A percentile compares a stretch with the other conserved stretches of the same genome.
Evolutionary conservation across 2,888 invertebrate species (phyloP).

Genomic region (Euzophera pinguis): DNA sequence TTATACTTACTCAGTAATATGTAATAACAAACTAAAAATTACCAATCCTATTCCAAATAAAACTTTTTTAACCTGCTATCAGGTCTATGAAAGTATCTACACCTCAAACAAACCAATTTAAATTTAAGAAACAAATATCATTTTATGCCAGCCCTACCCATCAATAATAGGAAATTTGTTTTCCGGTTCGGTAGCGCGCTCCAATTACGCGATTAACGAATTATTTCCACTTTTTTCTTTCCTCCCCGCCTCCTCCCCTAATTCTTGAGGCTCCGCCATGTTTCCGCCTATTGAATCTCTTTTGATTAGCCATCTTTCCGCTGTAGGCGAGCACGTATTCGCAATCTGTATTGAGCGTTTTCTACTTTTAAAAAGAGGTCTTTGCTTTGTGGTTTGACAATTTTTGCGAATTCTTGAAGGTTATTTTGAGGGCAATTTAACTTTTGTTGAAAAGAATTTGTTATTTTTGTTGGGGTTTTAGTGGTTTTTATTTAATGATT

Average conservation of each 20-base stretch:
- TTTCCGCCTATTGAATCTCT: slow-evolving; percentile 78
- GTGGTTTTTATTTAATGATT: neutral
- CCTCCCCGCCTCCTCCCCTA: slow-evolving; percentile 35
- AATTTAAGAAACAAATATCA: neutral
- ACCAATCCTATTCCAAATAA: no score
- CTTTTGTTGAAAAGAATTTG: slow-evolving; percentile 1
- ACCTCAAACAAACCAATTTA: no score
- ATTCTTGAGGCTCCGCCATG: slow-evolving; percentile 42
- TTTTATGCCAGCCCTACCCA: slow-evolving; percentile 44
- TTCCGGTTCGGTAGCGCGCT: slow-evolving; percentile 79
- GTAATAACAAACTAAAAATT: no score
- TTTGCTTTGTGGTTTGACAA: slow-evolving; percentile 8
- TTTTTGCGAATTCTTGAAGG: slow-evolving; percentile 5
- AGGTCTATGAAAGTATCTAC: no score
- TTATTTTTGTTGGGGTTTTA: no score
- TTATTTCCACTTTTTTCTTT: slow-evolving; percentile 76
- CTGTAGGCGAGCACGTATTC: slow-evolving; percentile 60
- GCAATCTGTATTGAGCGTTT: slow-evolving; percentile 57
- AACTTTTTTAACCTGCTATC: no score
- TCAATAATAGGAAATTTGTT: slow-evolving; percentile 79
- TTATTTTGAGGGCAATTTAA: slow-evolving; percentile 4
- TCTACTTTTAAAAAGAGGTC: slow-evolving; percentile 46
- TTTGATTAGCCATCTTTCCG: slow-evolving; percentile 77
- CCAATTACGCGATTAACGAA: slow-evolving; percentile 79
- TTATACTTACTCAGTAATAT: no score